These are phyloP conservation scores for Rhyzopertha dominica DNA, from an alignment of 1,140 invertebrate species.

Conservation along the genomic window DNA sequence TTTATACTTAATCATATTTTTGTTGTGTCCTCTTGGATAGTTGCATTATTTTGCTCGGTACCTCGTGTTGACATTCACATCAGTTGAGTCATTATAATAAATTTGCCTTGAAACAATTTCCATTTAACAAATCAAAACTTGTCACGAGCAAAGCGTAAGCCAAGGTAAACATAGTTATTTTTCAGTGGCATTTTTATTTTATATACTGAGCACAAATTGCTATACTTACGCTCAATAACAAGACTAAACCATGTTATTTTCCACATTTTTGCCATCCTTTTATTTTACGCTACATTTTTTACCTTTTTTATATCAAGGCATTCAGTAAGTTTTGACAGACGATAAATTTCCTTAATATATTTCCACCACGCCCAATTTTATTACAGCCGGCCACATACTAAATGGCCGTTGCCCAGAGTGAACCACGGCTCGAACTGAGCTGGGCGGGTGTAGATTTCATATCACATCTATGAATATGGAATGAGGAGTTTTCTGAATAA, in stretches of 20 bases:
- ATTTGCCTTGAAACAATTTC: no score
- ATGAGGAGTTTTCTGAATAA: slow-evolving; percentile 25
- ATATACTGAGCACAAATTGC: slow-evolving; percentile 33
- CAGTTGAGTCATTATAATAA: no score
- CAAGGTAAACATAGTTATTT: slow-evolving; percentile 18
- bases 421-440: slow-evolving; percentile 3
- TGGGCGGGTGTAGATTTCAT: slow-evolving; percentile 27
- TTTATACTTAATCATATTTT: no score
- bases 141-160: no score
- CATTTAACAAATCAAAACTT: no score
- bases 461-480: slow-evolving; percentile 30
- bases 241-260: slow-evolving; percentile 33
- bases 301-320: slow-evolving; percentile 17
- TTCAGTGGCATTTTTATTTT: slow-evolving; percentile 24
- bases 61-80: no score
- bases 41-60: no score
- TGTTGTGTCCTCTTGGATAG: no score
- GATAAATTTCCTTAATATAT: slow-evolving; percentile 37
- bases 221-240: slow-evolving; percentile 36
- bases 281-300: slow-evolving; percentile 24
- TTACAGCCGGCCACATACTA: slow-evolving; percentile 13
- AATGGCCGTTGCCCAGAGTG: slow-evolving; percentile 7
- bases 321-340: slow-evolving; percentile 29
- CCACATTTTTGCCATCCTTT: slow-evolving; percentile 33
- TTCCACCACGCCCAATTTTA: slow-evolving; percentile 24